These are phyloP conservation scores for Pholis gunnellus DNA, from an alignment of 2,113 vertebrate genomes.

Conservation along the genomic window DNA sequence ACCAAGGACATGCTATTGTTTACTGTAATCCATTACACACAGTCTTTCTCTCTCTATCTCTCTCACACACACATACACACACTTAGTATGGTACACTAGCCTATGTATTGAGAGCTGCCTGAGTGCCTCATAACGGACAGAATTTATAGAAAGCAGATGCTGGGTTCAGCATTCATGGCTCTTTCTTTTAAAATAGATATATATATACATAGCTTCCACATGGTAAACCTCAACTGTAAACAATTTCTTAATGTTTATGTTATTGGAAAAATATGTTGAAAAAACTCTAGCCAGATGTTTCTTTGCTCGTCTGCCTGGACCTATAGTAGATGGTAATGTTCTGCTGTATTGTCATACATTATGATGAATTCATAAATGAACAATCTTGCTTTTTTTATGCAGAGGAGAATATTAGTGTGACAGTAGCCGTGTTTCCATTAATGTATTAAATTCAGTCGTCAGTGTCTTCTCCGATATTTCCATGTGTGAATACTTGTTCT, in stretches of 20 bases:
- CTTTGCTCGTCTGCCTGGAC: not conserved
- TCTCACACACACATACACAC: not conserved
- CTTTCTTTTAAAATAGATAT: not conserved
- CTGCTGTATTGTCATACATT: not conserved
- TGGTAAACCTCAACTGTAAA: not conserved
- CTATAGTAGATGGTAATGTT: not conserved
- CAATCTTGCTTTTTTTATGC: no score
- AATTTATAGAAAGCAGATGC: not conserved
- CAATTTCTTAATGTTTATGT: not conserved
- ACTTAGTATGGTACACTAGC: not conserved
- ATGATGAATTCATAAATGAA: no score
- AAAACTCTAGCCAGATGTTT: not conserved
- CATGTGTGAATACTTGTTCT: no score
- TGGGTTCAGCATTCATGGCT: not conserved
- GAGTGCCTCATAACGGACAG: not conserved
- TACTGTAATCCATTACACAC: constrained; percentile 8
- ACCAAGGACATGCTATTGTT: constrained; percentile 31
- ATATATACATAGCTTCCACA: no score
- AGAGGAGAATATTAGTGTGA: not conserved
- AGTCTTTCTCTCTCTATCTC: no score
- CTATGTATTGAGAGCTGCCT: not conserved
- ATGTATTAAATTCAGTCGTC: no score
- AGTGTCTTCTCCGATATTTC: no score
- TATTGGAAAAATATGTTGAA: not conserved
- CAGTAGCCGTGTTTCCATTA: no score